phyloP scores from a whole-genome alignment of 2,888 invertebrate genomes.

The Tromatobia lineatoria region DNA sequence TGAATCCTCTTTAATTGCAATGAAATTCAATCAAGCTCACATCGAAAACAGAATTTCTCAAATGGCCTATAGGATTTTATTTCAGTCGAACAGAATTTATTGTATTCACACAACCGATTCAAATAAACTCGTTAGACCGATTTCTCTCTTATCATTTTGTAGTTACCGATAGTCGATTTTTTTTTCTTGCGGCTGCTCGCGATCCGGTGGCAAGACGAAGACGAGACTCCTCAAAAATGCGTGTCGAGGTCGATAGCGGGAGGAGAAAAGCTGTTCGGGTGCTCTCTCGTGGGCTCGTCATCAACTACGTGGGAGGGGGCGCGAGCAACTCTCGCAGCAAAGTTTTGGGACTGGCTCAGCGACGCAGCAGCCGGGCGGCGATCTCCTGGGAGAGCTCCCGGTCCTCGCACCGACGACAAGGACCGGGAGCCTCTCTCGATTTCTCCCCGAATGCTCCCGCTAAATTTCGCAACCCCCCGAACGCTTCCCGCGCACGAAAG shows the following conservation, averaged over 20 bases:
- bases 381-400: conserved; percentile 41
- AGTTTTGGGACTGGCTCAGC: conserved; percentile 10
- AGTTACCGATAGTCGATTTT: too few relatives aligned
- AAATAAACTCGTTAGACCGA: too few relatives aligned
- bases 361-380: conserved; percentile 14
- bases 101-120: too few relatives aligned
- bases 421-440: conserved; percentile 54
- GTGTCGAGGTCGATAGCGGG: conserved; percentile 80
- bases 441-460: conserved; percentile 69
- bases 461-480: conserved; percentile 74
- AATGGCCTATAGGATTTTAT: too few relatives aligned
- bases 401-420: neutral
- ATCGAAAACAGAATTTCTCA: too few relatives aligned
- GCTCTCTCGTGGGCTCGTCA: conserved; percentile 54
- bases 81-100: too few relatives aligned
- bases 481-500: conserved; percentile 30
- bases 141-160: too few relatives aligned
- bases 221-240: conserved; percentile 78
- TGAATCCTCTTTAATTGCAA: too few relatives aligned
- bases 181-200: neutral
- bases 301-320: conserved; percentile 75
- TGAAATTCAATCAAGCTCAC: too few relatives aligned
- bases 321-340: conserved; percentile 41
- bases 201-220: conserved; percentile 73
- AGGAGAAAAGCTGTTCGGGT: conserved; percentile 68